Conservation (phyloP, 2,797 vertebrate species). For the Kryptolebias ocellatus region DNA sequence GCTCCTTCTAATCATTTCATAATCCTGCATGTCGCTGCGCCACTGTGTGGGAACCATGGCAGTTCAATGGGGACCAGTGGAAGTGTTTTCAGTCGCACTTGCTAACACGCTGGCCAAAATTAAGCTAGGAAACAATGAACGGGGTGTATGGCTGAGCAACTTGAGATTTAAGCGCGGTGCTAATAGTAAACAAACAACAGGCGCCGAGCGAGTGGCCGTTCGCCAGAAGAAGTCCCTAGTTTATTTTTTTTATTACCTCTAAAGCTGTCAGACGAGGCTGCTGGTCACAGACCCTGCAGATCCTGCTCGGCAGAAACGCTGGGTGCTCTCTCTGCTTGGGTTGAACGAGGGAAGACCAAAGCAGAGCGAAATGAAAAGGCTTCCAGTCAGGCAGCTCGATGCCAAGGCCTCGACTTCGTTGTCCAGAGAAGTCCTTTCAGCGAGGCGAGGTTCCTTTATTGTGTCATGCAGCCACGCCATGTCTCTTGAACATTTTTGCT, state of each 20-base stretch:
- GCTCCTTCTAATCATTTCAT: conserved; percentile 21
- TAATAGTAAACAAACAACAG: conserved; percentile 52
- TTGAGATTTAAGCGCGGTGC: conserved; percentile 5
- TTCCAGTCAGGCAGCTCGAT: conserved; percentile 39
- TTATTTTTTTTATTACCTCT: conserved; percentile 48
- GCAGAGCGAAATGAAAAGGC: conserved; percentile 33
- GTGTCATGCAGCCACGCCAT: conserved; percentile 65
- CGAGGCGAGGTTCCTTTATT: conserved; percentile 37
- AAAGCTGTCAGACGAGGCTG: conserved; percentile 57
- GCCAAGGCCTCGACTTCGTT: conserved; percentile 24
- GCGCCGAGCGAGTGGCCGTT: not conserved
- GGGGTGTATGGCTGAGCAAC: conserved; percentile 5
- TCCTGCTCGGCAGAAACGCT: conserved; percentile 39
- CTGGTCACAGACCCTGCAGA: conserved; percentile 70
- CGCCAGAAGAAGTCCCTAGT: conserved; percentile 35
- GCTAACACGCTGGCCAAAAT: conserved; percentile 26
- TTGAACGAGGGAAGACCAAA: conserved; percentile 43
- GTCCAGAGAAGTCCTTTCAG: conserved; percentile 12
- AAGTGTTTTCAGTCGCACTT: conserved; percentile 31
- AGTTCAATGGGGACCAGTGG: conserved; percentile 2
- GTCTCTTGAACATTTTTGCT: conserved; percentile 58
- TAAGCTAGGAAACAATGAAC: conserved; percentile 40
- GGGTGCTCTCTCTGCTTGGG: conserved; percentile 36
- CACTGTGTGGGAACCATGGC: conserved; percentile 20
- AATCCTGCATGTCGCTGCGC: conserved; percentile 44